Evolutionary conservation across 37 sponge, comb jelly and placozoan species (phyloP).

Genomic region (Tethya wilhelma): DNA sequence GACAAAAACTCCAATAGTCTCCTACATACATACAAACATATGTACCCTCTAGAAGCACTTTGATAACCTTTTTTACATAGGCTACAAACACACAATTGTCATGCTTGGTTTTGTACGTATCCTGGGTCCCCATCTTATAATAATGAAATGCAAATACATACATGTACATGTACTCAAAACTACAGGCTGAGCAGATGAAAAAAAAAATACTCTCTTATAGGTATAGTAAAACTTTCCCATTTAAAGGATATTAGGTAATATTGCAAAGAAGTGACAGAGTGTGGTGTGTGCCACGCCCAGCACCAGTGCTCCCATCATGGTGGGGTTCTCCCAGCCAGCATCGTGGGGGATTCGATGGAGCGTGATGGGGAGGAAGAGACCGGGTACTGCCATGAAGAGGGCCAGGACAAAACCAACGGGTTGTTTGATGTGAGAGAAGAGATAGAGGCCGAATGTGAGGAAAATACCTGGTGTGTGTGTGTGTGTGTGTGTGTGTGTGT

Average conservation of each 20-base stretch:
- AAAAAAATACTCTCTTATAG: too few species aligned
- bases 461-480: too few species aligned
- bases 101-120: too few species aligned
- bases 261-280: conserved; percentile 31
- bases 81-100: background rate
- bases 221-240: too few species aligned
- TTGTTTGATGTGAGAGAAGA: conserved; percentile 13
- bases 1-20: too few species aligned
- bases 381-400: conserved; percentile 5
- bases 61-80: background rate
- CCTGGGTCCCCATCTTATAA: too few species aligned
- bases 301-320: conserved; percentile 33
- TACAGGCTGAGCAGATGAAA: too few species aligned
- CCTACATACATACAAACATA: too few species aligned
- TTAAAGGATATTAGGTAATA: conserved; percentile 60
- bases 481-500: too few species aligned
- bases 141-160: too few species aligned
- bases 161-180: too few species aligned
- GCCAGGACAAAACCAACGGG: conserved; percentile 31
- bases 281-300: conserved; percentile 34
- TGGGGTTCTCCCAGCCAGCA: conserved; percentile 62
- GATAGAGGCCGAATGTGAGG: too few species aligned
- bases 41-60: background rate
- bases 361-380: conserved; percentile 41
- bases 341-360: conserved; percentile 43